Evolutionary conservation across 92 coral and sea anemone species (phyloP).

Genomic region (Umimayanthus chanpuru): DNA sequence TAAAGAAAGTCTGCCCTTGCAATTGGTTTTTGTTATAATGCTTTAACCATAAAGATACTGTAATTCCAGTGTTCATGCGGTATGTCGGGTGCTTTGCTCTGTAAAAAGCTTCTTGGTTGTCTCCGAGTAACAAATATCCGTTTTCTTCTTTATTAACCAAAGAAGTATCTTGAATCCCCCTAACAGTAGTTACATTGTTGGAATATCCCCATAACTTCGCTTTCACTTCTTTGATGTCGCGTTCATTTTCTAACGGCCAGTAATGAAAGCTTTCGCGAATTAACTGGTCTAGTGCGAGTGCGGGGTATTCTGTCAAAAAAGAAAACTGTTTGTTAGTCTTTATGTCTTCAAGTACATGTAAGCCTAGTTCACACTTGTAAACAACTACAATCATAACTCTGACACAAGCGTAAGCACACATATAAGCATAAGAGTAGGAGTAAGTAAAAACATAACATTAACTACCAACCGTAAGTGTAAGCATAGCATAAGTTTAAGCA

Average conservation of each 20-base stretch:
- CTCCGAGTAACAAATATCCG: constrained; percentile 1
- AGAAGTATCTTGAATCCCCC: constrained; percentile 9
- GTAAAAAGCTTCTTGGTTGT: neutral
- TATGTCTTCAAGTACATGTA: no score
- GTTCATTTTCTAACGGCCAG: constrained; percentile 39
- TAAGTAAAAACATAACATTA: no score
- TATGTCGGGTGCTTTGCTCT: neutral
- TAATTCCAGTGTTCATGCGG: neutral
- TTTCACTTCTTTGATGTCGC: constrained; percentile 17
- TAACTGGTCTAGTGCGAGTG: constrained; percentile 17
- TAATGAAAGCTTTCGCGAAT: constrained; percentile 6
- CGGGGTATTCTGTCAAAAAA: constrained; percentile 7
- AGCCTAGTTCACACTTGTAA: no score
- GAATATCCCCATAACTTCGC: constrained; percentile 30
- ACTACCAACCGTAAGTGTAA: no score
- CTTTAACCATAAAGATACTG: constrained; percentile 35
- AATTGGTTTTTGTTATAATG: neutral
- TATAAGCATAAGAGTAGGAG: no score
- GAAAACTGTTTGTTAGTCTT: no score
- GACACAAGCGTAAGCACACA: no score
- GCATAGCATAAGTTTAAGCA: no score
- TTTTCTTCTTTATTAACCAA: neutral
- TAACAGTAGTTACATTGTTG: neutral
- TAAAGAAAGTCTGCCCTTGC: constrained; percentile 17
- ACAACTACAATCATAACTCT: no score